Evolutionary conservation across 2,888 invertebrate species (phyloP).

Genomic region (Zeuzera pyrina): DNA sequence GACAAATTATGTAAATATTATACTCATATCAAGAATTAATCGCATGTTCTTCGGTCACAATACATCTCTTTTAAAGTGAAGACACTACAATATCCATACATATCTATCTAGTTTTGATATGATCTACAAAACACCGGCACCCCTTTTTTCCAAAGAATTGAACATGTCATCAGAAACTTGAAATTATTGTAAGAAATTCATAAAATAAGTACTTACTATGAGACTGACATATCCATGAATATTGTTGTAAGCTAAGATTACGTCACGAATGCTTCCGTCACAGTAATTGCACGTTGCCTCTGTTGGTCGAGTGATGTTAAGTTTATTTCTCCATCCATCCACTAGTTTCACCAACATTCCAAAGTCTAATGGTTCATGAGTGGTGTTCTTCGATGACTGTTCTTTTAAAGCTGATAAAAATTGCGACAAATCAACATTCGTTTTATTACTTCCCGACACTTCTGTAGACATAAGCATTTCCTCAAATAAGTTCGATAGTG

Average conservation of each 20-base stretch:
- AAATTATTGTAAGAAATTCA: no score
- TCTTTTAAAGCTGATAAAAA: conserved; percentile 44
- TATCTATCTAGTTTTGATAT: no score
- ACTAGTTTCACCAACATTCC: conserved; percentile 51
- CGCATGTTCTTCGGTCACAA: no score
- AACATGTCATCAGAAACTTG: no score
- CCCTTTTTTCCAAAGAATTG: no score
- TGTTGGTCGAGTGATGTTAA: conserved; percentile 43
- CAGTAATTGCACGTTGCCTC: conserved; percentile 68
- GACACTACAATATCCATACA: no score
- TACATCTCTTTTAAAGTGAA: no score
- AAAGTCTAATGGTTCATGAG: conserved; percentile 48
- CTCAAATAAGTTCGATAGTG: conserved; percentile 51
- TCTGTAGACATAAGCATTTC: conserved; percentile 52
- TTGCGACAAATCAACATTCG: conserved; percentile 41
- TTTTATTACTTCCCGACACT: conserved; percentile 38
- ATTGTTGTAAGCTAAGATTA: conserved; percentile 76
- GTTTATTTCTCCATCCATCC: conserved; percentile 42
- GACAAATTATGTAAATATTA: no score
- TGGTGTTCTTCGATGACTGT: conserved; percentile 37
- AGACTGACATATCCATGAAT: conserved; percentile 89
- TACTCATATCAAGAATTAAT: no score
- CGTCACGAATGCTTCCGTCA: conserved; percentile 70
- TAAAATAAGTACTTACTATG: conserved; percentile 75
- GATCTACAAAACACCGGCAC: no score